Evolutionary conservation across 2,797 vertebrate species (phyloP), one percentile per base, ranked within the genome.

Genomic region (Borostomias antarcticus): DNA sequence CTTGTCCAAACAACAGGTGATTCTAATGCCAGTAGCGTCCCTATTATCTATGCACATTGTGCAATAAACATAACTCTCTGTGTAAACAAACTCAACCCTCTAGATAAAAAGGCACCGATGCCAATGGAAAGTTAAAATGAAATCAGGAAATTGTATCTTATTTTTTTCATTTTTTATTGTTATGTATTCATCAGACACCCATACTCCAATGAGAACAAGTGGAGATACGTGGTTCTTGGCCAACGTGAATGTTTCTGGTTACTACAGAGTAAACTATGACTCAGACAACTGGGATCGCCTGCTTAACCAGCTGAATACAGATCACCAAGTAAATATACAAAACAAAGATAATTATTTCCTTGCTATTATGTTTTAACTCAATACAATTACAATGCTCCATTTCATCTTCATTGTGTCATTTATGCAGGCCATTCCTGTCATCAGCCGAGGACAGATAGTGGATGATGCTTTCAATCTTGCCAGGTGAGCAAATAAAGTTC

Each of bases 201-300:
- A 47, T 5, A 0, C 0, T 0, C 0, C 0, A 0, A 94, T 95
- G 89, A 82, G 0, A 35, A 47, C 73, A 0, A 0, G 9, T 4
- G 21, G 26, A 8, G 0, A 2, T 0, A 28, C 52, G 0, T 98
- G 97, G 97, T 70, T 98, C 13, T 78, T 99, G 73, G 88, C 93
- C 62, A 99, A 99, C 83, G 65, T 93, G 30, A 76, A 96, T 0
- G 89, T 95, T 53, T 93, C 89, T 0, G 97, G 95, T 28, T 98
- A 96, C 70, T 99, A 93, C 88, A 92, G 91, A n/a, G 95, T 99
- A 73, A 98, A 98, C 86, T 99, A 99, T 1, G 93, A 99, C 26
- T 29, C 2, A 0, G 71, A 50, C 0, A 99, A 99, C 87, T 99
- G 98, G 98, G 23, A 81, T 10, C 91, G 71, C 35, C 92, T 99